Percentiles rank a stretch among this genome's conserved stretches.
phyloP scores from a whole-genome alignment of 2,113 vertebrate species.

The Capricornis sumatraensis region DNA sequence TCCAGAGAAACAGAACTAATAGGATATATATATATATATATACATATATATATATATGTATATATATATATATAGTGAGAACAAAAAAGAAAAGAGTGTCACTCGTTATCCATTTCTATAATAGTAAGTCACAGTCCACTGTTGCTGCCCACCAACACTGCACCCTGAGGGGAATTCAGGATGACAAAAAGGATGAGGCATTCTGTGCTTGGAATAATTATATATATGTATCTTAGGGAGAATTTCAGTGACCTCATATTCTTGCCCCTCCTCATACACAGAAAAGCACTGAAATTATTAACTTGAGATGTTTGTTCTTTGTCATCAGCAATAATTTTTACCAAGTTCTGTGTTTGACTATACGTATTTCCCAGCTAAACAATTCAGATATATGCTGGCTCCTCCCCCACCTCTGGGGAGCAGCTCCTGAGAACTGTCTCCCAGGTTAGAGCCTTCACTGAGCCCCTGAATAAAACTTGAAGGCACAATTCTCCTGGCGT shows the following conservation, averaged over 20 bases:
- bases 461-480: not conserved
- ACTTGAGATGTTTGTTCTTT: not conserved
- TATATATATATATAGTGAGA: not conserved
- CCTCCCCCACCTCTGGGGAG: not conserved
- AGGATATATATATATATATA: not conserved
- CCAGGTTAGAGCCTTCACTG: not conserved
- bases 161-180: not conserved
- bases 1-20: not conserved
- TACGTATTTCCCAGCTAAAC: not conserved
- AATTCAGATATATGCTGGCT: not conserved
- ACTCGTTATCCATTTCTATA: not conserved
- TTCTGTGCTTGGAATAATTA: not conserved
- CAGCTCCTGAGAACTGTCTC: not conserved
- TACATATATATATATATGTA: not conserved
- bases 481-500: not conserved
- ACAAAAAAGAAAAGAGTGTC: not conserved
- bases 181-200: not conserved
- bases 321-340: not conserved
- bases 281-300: not conserved
- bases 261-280: not conserved
- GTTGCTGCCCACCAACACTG: not conserved
- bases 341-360: not conserved
- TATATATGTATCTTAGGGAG: not conserved
- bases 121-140: not conserved
- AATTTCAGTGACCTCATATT: not conserved